phyloP scores from a whole-genome alignment of 2,797 vertebrate genomes.

The Prionace glauca region DNA sequence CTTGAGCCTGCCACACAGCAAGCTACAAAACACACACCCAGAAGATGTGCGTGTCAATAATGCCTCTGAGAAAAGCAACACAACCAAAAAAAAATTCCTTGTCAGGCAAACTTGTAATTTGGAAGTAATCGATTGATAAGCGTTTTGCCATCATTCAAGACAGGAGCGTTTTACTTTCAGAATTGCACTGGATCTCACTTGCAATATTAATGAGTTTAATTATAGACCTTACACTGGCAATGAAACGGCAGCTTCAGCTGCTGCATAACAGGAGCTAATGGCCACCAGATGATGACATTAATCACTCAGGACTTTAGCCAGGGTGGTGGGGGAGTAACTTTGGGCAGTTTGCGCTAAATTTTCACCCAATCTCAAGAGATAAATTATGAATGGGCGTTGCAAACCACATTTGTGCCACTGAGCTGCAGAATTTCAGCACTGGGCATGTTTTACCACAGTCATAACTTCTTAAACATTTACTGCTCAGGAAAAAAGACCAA shows the following conservation, averaged over 20 bases:
- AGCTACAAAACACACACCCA: background rate
- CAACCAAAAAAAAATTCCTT: background rate
- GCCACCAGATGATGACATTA: conserved; percentile 5
- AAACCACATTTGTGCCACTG: background rate
- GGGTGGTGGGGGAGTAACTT: background rate
- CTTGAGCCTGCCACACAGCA: background rate
- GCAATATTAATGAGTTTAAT: conserved; percentile 39
- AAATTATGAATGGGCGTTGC: background rate
- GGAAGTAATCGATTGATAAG: conserved; percentile 8
- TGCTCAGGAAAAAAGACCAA: background rate
- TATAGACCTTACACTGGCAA: background rate
- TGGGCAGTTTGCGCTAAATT: conserved; percentile 37
- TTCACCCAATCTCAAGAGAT: background rate
- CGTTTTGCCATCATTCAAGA: background rate
- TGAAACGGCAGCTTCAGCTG: background rate
- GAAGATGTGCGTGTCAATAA: conserved; percentile 6
- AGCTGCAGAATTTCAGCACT: background rate
- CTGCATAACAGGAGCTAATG: background rate
- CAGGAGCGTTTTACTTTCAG: background rate
- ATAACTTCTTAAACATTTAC: background rate
- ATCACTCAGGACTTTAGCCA: conserved; percentile 35
- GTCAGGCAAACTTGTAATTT: conserved; percentile 31
- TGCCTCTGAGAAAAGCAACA: background rate
- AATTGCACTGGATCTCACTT: background rate
- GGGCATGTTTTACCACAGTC: background rate